Base-by-base conservation (phyloP, 2,888 invertebrate genomes). In the Prenolepis imparis region DNA sequence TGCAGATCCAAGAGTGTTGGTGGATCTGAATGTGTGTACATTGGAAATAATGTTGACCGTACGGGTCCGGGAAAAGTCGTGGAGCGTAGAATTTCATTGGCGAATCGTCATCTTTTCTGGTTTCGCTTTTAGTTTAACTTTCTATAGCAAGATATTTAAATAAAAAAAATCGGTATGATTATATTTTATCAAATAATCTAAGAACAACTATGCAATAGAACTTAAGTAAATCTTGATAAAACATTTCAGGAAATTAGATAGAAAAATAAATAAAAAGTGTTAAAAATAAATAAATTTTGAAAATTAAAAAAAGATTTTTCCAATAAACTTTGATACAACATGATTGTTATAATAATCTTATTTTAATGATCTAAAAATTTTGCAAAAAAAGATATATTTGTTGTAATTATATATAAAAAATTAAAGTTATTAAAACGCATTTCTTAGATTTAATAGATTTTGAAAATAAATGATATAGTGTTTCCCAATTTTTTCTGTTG, bases 21-120 rank as follows among this genome's bases (percentile, higher is more conserved):
- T 80, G 91, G 91, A 93, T 93, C 91, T 88, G 84, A 88, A 89
- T 88, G 90, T 92, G 91, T 93, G 92, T 93, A 91, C 93, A 90
- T 87, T 91, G 86, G 89, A 92, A 91, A 93, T 93, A 90, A 93
- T 93, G 92, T 93, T 92, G 93, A 92, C 91, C 91, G 90, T 91
- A 86, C 88, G 85, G 52, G 84, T 88, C 77, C 77, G 64, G 59
- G 67, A 82, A 59, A 78, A 83, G 72, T 80, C 78, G 78, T 61
- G 72, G 78, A 72, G 44, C 18, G n/a, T 61, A 24, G 70, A 70
- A 59, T 70, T 70, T 70, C 78, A 80, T 70, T 52, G 72, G 52
- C 41, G 55, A 77, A 44, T 70, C 78, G 18, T 59, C 70, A 61
- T 48, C 59, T 80, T 52, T 52, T 59, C 36, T 36, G 72, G 68